A percentile compares a stretch with the other conserved stretches of the same genome.
phyloP scores from a whole-genome alignment of 2,888 invertebrate species.

The Rhingia rostrata region DNA sequence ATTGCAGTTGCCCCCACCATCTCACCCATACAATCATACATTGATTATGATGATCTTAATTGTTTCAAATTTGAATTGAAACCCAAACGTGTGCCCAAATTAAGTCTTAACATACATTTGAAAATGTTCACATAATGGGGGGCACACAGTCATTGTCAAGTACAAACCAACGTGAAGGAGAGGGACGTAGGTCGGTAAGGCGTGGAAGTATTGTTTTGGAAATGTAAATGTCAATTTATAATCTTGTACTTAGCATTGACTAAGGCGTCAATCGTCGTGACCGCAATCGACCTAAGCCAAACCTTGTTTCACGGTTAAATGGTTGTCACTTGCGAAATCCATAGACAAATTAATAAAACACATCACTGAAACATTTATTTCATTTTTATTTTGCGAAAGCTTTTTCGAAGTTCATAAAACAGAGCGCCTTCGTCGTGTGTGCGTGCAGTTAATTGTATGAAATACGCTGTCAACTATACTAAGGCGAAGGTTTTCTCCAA shows the following conservation, averaged over 20 bases:
- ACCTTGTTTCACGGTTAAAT: conserved; percentile 65
- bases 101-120: conserved; percentile 41
- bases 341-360: conserved; percentile 34
- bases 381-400: conserved; percentile 45
- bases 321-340: conserved; percentile 54
- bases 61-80: conserved; percentile 65
- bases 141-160: conserved; percentile 60
- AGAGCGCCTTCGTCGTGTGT: conserved; percentile 39
- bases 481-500: conserved; percentile 74
- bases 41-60: conserved; percentile 52
- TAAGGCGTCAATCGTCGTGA: conserved; percentile 30
- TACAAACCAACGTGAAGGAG: conserved; percentile 10
- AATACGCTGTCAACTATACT: conserved; percentile 42
- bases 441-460: conserved; percentile 51
- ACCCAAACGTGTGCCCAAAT: conserved; percentile 62
- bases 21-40: conserved; percentile 10
- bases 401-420: conserved; percentile 37
- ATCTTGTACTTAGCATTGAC: conserved; percentile 56
- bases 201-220: background rate
- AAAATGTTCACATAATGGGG: conserved; percentile 26
- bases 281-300: conserved; percentile 58
- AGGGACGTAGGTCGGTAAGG: conserved; percentile 2
- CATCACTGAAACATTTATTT: conserved; percentile 18
- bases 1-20: conserved; percentile 50
- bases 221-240: conserved; percentile 37